A percentile compares a stretch with the other conserved stretches of the same genome.
phyloP scores from a whole-genome alignment of 2,888 invertebrate genomes.

The Margaritifera margaritifera region DNA sequence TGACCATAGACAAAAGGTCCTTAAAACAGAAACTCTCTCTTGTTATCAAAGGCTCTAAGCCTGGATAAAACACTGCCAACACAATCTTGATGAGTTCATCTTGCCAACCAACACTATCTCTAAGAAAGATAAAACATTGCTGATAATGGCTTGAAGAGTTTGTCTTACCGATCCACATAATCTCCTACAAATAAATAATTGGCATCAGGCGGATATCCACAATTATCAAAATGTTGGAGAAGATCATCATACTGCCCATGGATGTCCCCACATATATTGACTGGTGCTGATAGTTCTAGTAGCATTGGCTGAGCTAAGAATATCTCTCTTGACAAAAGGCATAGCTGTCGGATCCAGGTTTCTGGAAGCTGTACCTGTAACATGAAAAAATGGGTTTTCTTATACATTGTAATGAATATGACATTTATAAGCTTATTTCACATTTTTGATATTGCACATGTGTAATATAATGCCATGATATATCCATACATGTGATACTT shows the following conservation, averaged over 20 bases:
- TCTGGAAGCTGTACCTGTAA: conserved; percentile 70
- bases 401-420: not conserved
- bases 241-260: conserved; percentile 76
- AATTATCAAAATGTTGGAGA: conserved; percentile 74
- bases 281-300: conserved; percentile 75
- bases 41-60: no score
- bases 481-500: no score
- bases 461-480: not conserved
- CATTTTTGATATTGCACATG: no score
- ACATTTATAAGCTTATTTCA: not conserved
- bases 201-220: conserved; percentile 75
- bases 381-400: not conserved
- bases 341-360: conserved; percentile 74
- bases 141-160: no score
- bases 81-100: no score
- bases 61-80: no score
- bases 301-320: conserved; percentile 75
- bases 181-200: conserved; percentile 77
- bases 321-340: conserved; percentile 71
- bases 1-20: no score
- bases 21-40: no score
- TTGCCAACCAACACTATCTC: no score
- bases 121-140: no score
- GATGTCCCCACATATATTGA: conserved; percentile 76
- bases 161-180: conserved; percentile 75